These are phyloP conservation scores for Harpagus bidentatus DNA, from an alignment of 2,113 vertebrate species.

Conservation along the genomic window DNA sequence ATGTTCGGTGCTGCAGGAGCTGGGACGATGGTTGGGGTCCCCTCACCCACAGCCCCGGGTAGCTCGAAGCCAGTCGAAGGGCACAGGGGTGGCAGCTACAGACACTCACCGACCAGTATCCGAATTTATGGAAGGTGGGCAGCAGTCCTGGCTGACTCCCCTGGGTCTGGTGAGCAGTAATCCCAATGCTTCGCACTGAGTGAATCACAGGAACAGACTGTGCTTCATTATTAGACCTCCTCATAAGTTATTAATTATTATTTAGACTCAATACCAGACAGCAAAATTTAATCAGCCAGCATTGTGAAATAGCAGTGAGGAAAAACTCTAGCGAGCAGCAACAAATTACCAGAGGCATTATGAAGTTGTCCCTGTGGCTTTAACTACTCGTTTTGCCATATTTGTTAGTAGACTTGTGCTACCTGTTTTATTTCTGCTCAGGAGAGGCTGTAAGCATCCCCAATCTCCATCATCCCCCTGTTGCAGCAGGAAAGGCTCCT, in stretches of 20 bases:
- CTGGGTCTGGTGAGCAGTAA: background rate
- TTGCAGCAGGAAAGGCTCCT: background rate
- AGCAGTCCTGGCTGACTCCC: background rate
- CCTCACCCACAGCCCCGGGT: background rate
- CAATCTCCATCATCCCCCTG: background rate
- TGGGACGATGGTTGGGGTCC: fast-evolving
- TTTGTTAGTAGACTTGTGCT: background rate
- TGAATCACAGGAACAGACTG: background rate
- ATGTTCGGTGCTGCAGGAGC: background rate
- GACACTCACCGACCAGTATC: background rate
- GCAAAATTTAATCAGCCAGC: constrained; percentile 10
- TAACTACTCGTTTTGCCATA: background rate
- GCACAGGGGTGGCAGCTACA: background rate
- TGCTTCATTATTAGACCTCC: background rate
- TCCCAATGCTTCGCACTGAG: background rate
- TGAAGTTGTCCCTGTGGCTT: background rate
- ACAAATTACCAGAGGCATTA: background rate
- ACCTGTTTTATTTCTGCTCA: background rate
- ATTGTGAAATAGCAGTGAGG: constrained; percentile 7
- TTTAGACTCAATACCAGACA: constrained; percentile 35
- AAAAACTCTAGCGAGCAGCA: background rate
- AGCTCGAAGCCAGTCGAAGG: background rate
- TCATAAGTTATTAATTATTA: constrained; percentile 49
- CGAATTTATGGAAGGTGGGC: background rate
- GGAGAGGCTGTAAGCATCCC: background rate